phyloP scores from a whole-genome alignment of 2,113 vertebrate genomes.

The Ibidorhyncha struthersii region DNA sequence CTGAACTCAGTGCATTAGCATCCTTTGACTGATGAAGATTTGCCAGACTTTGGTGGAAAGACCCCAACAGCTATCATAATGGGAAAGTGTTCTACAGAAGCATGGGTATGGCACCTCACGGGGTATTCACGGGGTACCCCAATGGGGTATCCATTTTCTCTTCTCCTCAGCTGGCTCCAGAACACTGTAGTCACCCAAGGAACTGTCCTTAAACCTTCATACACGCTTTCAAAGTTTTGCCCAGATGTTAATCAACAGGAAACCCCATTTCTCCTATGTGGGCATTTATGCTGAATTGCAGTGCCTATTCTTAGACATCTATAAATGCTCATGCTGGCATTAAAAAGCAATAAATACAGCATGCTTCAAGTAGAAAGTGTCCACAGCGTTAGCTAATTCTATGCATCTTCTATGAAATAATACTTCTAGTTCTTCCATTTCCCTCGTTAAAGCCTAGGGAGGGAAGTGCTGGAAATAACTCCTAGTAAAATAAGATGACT shows the following conservation, averaged over 20 bases:
- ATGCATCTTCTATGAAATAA: neutral
- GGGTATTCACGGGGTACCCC: neutral
- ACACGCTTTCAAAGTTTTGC: neutral
- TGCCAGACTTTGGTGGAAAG: neutral
- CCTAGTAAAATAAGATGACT: neutral
- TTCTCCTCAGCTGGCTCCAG: neutral
- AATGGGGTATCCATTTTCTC: neutral
- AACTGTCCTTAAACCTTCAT: neutral
- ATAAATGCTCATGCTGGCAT: neutral
- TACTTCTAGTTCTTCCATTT: neutral
- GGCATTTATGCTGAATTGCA: neutral
- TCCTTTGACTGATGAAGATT: neutral
- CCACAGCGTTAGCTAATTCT: neutral
- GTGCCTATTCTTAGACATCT: neutral
- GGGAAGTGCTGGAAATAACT: neutral
- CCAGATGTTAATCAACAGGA: neutral
- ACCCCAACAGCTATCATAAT: neutral
- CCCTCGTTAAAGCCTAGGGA: neutral
- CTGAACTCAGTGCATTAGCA: neutral
- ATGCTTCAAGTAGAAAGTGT: neutral
- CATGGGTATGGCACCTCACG: rapidly evolving
- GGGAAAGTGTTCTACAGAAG: neutral
- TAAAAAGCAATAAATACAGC: neutral
- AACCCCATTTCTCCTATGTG: neutral
- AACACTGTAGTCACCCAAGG: neutral